Evolutionary conservation across 2,113 vertebrate genomes (phyloP).

Genomic region (Ptilonorhynchus violaceus): DNA sequence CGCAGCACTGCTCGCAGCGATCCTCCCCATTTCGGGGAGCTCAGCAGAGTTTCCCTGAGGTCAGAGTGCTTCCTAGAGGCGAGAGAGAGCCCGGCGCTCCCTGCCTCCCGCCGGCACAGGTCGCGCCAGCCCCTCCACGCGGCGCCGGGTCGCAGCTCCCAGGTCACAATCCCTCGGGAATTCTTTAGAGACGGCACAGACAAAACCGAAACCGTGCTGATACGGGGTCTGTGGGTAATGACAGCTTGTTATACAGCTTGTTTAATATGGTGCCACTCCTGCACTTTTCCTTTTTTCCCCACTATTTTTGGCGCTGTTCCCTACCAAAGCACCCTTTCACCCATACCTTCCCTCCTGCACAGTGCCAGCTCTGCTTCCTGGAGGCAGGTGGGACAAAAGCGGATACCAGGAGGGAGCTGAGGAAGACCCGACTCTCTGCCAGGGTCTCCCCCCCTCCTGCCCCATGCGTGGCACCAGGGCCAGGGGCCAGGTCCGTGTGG

Average conservation of each 20-base stretch:
- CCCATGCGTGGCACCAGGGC: rapidly evolving
- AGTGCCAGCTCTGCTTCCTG: rapidly evolving
- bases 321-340: neutral
- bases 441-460: neutral
- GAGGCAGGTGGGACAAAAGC: neutral
- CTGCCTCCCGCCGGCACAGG: neutral
- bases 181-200: neutral
- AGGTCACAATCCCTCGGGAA: neutral
- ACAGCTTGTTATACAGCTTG: neutral
- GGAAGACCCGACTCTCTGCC: neutral
- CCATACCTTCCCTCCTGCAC: neutral
- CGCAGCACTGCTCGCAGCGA: rapidly evolving
- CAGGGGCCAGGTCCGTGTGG: rapidly evolving
- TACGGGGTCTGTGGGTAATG: rapidly evolving
- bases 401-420: rapidly evolving
- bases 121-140: neutral
- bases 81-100: neutral
- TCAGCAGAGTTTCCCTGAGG: neutral
- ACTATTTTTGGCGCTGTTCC: neutral
- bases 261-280: neutral
- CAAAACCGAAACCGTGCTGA: rapidly evolving
- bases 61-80: constrained; percentile 24
- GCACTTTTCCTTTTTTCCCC: neutral
- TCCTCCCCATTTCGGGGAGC: neutral
- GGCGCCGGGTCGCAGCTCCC: rapidly evolving